phyloP scores from a whole-genome alignment of 2,113 vertebrate species.

The Channa argus region DNA sequence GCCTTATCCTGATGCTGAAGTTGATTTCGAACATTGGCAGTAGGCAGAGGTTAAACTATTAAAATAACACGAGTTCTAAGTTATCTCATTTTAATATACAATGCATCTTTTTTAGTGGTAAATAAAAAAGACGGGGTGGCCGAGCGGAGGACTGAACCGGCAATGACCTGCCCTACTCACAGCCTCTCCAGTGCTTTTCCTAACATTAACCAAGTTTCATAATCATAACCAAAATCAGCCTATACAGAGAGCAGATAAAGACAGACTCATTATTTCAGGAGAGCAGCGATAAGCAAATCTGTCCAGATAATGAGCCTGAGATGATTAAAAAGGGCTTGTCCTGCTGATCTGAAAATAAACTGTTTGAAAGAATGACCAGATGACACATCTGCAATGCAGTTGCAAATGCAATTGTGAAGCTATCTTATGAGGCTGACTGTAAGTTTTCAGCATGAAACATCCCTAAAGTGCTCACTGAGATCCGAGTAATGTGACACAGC shows the following conservation, averaged over 20 bases:
- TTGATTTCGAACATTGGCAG: too few relatives aligned
- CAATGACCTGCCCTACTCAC: not conserved
- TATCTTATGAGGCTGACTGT: not conserved
- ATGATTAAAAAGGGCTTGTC: not conserved
- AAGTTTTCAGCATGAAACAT: not conserved
- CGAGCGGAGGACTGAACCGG: not conserved
- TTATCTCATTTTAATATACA: too few relatives aligned
- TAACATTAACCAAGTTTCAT: not conserved
- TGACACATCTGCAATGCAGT: slow-evolving; percentile 9
- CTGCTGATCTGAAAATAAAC: not conserved
- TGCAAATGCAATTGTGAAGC: not conserved
- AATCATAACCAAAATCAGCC: not conserved
- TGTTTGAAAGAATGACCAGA: not conserved
- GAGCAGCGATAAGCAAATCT: not conserved
- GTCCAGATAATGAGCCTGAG: not conserved
- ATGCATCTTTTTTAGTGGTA: too few relatives aligned
- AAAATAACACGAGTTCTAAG: too few relatives aligned
- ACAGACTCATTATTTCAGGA: not conserved
- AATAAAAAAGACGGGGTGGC: too few relatives aligned
- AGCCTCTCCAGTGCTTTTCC: not conserved
- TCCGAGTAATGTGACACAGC: slow-evolving; percentile 3
- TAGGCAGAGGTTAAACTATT: too few relatives aligned
- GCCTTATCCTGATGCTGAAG: too few relatives aligned
- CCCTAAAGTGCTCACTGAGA: slow-evolving; percentile 3
- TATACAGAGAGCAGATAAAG: not conserved